A percentile compares a stretch with the other conserved stretches of the same genome.
These are phyloP conservation scores for Phaethon lepturus DNA, from an alignment of 2,113 vertebrate genomes.

Conservation along the genomic window DNA sequence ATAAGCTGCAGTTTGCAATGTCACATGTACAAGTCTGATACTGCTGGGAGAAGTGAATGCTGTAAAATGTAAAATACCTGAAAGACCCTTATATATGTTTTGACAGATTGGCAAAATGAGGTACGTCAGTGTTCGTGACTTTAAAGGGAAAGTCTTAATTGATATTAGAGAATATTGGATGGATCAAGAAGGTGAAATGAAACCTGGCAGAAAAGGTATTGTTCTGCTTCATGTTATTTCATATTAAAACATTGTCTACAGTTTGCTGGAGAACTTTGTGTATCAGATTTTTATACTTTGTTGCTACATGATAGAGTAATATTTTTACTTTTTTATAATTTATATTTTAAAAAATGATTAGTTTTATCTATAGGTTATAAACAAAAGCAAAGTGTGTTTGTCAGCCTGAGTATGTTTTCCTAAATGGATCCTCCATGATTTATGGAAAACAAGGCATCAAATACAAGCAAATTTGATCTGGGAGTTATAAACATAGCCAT, in stretches of 20 bases:
- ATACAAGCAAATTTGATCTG: not conserved
- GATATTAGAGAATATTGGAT: slow-evolving; percentile 98
- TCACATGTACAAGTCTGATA: not conserved
- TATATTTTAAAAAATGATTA: not conserved
- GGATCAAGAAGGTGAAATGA: slow-evolving; percentile 96
- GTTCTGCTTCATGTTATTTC: not conserved
- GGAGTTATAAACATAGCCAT: not conserved
- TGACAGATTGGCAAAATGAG: slow-evolving; percentile 96
- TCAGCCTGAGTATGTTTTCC: not conserved
- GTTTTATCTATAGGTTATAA: not conserved
- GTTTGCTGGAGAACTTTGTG: not conserved
- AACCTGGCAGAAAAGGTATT: slow-evolving; percentile 96
- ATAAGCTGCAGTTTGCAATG: not conserved
- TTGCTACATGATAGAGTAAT: not conserved
- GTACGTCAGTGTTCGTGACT: slow-evolving; percentile 94
- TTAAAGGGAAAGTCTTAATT: slow-evolving; percentile 95
- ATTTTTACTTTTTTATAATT: not conserved
- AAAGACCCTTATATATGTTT: slow-evolving; percentile 17
- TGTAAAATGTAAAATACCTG: not conserved
- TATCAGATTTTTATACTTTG: not conserved
- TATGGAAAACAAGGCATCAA: not conserved
- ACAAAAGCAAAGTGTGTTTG: not conserved
- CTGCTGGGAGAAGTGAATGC: not conserved
- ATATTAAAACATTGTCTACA: not conserved
- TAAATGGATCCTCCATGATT: not conserved